phyloP scores from a whole-genome alignment of 2,888 invertebrate species.

The Dryobotodes eremita region DNA sequence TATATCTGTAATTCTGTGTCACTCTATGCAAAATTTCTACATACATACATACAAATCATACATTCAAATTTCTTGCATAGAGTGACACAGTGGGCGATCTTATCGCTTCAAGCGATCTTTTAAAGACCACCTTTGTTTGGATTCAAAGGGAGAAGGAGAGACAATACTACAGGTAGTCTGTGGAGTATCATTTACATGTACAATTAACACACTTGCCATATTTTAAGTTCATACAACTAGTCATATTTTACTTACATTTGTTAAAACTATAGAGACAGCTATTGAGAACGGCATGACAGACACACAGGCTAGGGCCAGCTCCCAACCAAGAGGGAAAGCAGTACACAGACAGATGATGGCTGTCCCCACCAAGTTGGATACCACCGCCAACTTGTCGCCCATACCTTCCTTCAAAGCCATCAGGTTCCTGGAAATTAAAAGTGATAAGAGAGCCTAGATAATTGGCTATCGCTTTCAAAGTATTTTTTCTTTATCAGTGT shows the following conservation, averaged over 20 bases:
- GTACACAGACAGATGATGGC: slow-evolving; percentile 93
- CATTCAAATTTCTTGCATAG: too few relatives aligned
- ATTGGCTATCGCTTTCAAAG: too few relatives aligned
- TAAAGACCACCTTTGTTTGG: background rate
- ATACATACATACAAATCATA: too few relatives aligned
- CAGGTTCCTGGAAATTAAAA: slow-evolving; percentile 90
- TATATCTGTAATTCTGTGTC: too few relatives aligned
- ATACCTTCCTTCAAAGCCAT: slow-evolving; percentile 95
- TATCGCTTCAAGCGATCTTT: background rate
- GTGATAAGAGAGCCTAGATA: background rate
- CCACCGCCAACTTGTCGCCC: slow-evolving; percentile 95
- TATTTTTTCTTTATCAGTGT: too few relatives aligned
- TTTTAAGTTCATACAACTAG: background rate
- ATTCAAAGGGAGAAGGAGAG: background rate
- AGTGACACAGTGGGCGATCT: background rate
- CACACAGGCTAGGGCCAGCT: slow-evolving; percentile 95
- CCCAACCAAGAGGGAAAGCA: slow-evolving; percentile 96
- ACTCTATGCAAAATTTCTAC: too few relatives aligned
- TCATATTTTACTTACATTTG: slow-evolving; percentile 90
- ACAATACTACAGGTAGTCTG: background rate
- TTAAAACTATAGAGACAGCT: slow-evolving; percentile 93
- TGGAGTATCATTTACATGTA: background rate
- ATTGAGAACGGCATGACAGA: slow-evolving; percentile 95
- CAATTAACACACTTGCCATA: background rate
- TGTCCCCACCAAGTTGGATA: slow-evolving; percentile 93